Evolutionary conservation across 1,140 invertebrate species (phyloP), one percentile per base, ranked within the genome.

Genomic region (Fopius arisanus): DNA sequence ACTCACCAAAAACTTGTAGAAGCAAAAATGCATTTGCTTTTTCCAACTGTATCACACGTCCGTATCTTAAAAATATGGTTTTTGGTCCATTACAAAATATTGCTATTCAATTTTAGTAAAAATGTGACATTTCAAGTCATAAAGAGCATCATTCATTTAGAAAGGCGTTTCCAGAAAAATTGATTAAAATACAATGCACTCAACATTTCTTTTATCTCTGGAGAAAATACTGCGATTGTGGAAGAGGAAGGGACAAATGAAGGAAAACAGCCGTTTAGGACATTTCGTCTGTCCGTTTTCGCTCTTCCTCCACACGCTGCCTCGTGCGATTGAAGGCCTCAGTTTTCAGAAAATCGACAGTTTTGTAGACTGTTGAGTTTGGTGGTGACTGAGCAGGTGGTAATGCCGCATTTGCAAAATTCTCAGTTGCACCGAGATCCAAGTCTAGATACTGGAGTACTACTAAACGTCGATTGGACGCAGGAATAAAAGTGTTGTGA

Each of bases 271-370:
- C 19, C 0, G 59, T 67, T 77, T 84, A 87, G 16, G 81, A 79
- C 72, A 86, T 80, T 75, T 88, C 85, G 48, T 87, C 83, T 19
- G 84, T 84, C 43, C 84, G 82, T 70, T 89, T 89, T 74, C 89
- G 82, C 71, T 90, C 89, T 75, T 90, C 88, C 83, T 96, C 94
- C 0, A 95, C 92, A 79, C 93, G 92, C 81, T 95, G 92, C 54
- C 94, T 90, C n/a, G 95, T 96, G 73, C 93, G 90, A 86, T 96
- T 96, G 79, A 97, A 96, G 5, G 95, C 96, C 82, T 96, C 92
- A 0, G 96, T 97, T 90, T 96, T 96, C 14, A 96, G 87, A 89
- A 97, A 97, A 86, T 97, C 96, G 0, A 97, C 95, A 0, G 92
- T 94, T 87, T 96, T 96, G 83, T 97, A 97, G 5, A 95, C 93